Evolutionary conservation across 2,888 invertebrate genomes (phyloP), one percentile per base, ranked within the genome.

Genomic region (Synanthedon myopaeformis): DNA sequence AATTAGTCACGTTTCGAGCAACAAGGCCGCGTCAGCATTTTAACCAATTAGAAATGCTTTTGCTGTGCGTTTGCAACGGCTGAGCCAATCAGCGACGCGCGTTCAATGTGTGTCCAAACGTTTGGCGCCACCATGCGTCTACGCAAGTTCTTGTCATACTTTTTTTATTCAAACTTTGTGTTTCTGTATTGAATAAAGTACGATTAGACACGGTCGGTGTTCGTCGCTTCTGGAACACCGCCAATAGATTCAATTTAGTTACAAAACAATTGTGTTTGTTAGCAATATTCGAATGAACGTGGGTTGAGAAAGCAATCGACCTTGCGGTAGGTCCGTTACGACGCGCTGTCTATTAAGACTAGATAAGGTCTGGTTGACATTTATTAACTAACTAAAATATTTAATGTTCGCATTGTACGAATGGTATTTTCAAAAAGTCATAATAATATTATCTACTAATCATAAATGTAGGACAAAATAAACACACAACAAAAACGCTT

Each of bases 1-100:
- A 41, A 55, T 64, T 65, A 64, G 65, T 69, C 71, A 68, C 66
- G 62, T 58, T 35, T 35, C 8, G 35, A 42, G 53, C 23, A 12
- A 53, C 58, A 58, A 58, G 58, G 58, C 54, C 58, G 50, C 48
- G 41, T 41, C 45, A 23, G 52, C 41, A 49, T 52, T 53, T 23
- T 53, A 51, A 13, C 51, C 45, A 45, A 45, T 45, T 45, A 45
- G 42, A 45, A 45, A 13, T 14, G 4, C 14, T 45, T 45, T 45
- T 13, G 13, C 13, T n/a, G 5, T 28, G 48, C 45, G 2, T 13
- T 14, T 12, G 42, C 19, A 1, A 35, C 10, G 28, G n/a, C 42
- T 28, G 19, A 49, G 42, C 53, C 53, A 53, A 53, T 45, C n/a
- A 11, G 4, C 13, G 45, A 11, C 45, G 12, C 3, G 13, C 3